Percentiles rank a stretch among this genome's conserved stretches.
Conservation (phyloP, 2,797 vertebrate genomes). For the Streptopelia turtur region DNA sequence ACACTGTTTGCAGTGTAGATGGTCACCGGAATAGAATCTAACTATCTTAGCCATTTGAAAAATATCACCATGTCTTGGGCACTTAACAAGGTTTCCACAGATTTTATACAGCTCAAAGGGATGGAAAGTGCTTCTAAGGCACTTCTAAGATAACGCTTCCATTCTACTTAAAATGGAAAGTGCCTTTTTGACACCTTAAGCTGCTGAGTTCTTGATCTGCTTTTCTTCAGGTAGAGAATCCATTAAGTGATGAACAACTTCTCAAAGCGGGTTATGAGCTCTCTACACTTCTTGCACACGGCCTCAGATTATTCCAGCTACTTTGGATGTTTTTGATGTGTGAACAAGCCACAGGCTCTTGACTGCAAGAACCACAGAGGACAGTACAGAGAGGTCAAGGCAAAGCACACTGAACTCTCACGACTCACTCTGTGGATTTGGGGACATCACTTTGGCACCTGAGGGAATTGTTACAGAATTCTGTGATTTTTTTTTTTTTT, state of each 20-base stretch:
- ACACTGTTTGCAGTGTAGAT: not conserved
- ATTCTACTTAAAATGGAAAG: constrained; percentile 4
- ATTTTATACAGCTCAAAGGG: constrained; percentile 54
- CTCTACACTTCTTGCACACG: not conserved
- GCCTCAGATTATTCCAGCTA: not conserved
- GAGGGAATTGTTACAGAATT: not conserved
- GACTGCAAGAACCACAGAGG: not conserved
- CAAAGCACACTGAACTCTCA: not conserved
- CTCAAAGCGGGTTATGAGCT: not conserved
- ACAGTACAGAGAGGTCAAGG: not conserved
- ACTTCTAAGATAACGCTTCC: not conserved
- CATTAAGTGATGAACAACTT: not conserved
- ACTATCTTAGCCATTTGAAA: constrained; percentile 35
- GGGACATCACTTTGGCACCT: not conserved
- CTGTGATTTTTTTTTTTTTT: not conserved
- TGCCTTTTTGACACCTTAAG: constrained; percentile 40
- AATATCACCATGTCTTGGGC: constrained; percentile 19
- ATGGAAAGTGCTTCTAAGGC: constrained; percentile 39
- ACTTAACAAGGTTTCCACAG: constrained; percentile 48
- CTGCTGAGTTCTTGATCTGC: not conserved
- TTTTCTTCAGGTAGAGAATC: constrained; percentile 42
- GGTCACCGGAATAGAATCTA: constrained; percentile 61
- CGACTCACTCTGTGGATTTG: not conserved
- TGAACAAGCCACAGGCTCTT: not conserved
- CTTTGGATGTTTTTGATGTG: not conserved